phyloP scores from a whole-genome alignment of 2,888 invertebrate genomes.

The Drosophila nigricruria region DNA sequence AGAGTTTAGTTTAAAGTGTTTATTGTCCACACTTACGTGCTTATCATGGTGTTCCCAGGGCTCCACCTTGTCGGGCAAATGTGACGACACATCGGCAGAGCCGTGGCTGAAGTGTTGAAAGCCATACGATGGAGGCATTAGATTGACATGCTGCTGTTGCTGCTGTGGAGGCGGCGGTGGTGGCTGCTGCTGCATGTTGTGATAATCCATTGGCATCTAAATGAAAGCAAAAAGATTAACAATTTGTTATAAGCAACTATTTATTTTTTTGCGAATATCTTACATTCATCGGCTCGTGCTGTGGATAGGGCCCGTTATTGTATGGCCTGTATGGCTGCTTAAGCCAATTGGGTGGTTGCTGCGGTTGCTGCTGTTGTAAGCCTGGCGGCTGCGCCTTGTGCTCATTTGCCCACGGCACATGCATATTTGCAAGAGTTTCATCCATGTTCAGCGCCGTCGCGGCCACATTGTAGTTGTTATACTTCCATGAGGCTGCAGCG shows the following conservation, averaged over 20 bases:
- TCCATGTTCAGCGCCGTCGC: conserved; percentile 67
- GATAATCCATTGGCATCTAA: conserved; percentile 84
- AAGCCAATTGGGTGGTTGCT: conserved; percentile 70
- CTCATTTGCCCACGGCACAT: conserved; percentile 69
- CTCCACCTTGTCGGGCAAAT: conserved; percentile 84
- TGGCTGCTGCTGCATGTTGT: conserved; percentile 80
- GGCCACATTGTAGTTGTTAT: conserved; percentile 82
- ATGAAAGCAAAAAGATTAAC: not conserved
- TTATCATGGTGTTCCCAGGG: conserved; percentile 85
- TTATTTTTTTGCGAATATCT: conserved; percentile 27
- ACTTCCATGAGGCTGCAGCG: conserved; percentile 85
- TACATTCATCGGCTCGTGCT: conserved; percentile 79
- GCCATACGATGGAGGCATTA: conserved; percentile 82
- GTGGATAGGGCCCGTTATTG: conserved; percentile 74
- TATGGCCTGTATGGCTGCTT: conserved; percentile 79
- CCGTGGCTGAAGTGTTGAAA: conserved; percentile 83
- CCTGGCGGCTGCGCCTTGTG: conserved; percentile 68
- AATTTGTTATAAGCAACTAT: not conserved
- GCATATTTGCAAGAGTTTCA: conserved; percentile 52
- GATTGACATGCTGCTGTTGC: conserved; percentile 78
- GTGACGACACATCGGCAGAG: conserved; percentile 77
- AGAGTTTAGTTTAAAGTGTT: not conserved
- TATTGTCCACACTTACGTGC: conserved; percentile 77
- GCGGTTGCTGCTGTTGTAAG: conserved; percentile 70
- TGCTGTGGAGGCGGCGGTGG: conserved; percentile 72